Base-by-base conservation (phyloP, 2,888 invertebrate species). In the Troides aeacus region DNA sequence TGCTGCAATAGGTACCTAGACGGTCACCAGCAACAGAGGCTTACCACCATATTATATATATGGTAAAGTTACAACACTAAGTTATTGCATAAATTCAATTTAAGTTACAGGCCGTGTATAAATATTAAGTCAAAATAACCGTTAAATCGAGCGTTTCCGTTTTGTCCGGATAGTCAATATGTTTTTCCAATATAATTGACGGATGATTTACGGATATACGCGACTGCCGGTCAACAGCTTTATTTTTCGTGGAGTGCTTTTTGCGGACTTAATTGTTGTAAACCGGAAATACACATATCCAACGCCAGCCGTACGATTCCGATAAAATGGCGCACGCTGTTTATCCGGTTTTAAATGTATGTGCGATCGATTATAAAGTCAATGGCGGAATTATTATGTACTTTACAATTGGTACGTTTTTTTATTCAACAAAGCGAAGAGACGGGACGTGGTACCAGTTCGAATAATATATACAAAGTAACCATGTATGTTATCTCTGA, bases 241-340 rank as follows among this genome's bases (percentile, higher is more conserved):
- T 70, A 70, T 67, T 64, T 66, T 30, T 30, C 30, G 60, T 23
- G 65, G 59, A 24, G 59, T 60, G 63, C 70, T 66, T 50, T 70
- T 70, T 70, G 70, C 63, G 56, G 70, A 66, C 56, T 57, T 70
- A 67, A 70, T 64, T 64, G 70, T 63, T 66, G 59, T 70, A 66
- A 66, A 30, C 30, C 60, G 60, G 53, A 64, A 56, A 67, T 70
- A 61, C 64, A 69, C 68, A 60, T 60, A 39, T 60, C 53, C 59
- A 56, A 56, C 58, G 58, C 42, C 46, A 57, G 58, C 7, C 46
- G 57, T 67, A 62, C 23, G 21, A 10, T 56, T 5, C 59, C 65
- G 42, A 56, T 42, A 56, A 23, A 58, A 18, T 17, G 36, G 21
- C 17, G 15, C 18, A n/a, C n/a, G 6, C 53, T 15, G 39, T 39